Conservation (phyloP, 2,113 vertebrate genomes). For the Sander vitreus region DNA sequence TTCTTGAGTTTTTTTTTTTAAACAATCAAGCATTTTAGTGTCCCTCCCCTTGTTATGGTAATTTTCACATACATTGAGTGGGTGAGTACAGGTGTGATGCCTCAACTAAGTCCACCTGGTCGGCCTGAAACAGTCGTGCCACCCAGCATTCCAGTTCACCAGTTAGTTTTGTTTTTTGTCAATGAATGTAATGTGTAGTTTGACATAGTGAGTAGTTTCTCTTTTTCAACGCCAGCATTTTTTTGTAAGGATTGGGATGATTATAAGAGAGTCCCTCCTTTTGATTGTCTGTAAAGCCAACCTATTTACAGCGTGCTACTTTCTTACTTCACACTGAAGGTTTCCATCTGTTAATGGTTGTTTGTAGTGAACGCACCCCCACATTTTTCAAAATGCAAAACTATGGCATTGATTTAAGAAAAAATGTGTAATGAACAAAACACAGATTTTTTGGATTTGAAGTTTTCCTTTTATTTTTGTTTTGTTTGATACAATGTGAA, state of each 20-base stretch:
- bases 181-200: conserved; percentile 71
- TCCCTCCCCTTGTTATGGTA: conserved; percentile 32
- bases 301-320: conserved; percentile 35
- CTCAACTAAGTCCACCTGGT: conserved; percentile 30
- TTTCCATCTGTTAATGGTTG: conserved; percentile 50
- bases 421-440: conserved; percentile 26
- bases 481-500: conserved; percentile 75
- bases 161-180: conserved; percentile 58
- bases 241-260: conserved; percentile 17
- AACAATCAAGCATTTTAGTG: conserved; percentile 78
- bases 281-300: conserved; percentile 25
- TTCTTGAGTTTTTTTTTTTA: conserved; percentile 54
- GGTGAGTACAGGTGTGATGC: conserved; percentile 51
- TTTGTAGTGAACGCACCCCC: conserved; percentile 23
- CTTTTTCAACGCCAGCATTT: conserved; percentile 41
- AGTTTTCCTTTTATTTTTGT: conserved; percentile 47
- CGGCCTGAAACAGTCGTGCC: conserved; percentile 37
- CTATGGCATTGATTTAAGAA: conserved; percentile 20
- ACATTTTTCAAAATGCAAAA: conserved; percentile 33
- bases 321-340: conserved; percentile 56
- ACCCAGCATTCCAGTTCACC: conserved; percentile 77
- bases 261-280: conserved; percentile 12
- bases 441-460: conserved; percentile 42
- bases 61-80: conserved; percentile 57
- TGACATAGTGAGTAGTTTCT: conserved; percentile 51